phyloP scores from a whole-genome alignment of 2,888 invertebrate species.

The Parapristionchus giblindavisi region DNA sequence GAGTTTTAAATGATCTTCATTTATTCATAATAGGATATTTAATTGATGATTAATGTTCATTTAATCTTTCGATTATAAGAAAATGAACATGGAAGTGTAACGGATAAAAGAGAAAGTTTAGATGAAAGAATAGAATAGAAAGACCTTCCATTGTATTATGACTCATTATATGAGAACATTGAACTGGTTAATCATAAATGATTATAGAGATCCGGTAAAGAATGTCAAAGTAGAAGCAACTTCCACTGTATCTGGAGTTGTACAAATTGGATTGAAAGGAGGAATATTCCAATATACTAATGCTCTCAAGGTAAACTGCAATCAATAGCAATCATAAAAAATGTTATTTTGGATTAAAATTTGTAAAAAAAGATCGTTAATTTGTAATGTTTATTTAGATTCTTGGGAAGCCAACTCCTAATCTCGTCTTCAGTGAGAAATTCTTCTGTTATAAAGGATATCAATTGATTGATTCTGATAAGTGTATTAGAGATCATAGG shows the following conservation, averaged over 20 bases:
- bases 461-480: constrained; percentile 13
- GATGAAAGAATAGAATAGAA: not conserved
- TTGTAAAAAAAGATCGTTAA: not conserved
- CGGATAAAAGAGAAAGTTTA: not conserved
- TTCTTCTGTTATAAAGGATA: constrained; percentile 65
- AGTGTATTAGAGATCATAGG: constrained; percentile 33
- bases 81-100: not conserved
- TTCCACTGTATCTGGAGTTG: constrained; percentile 66
- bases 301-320: constrained; percentile 57
- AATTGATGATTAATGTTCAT: no score
- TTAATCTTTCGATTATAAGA: no score
- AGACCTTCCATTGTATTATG: no score
- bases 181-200: constrained; percentile 26
- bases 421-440: constrained; percentile 64
- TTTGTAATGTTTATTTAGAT: constrained; percentile 42
- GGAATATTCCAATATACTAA: constrained; percentile 69
- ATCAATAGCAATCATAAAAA: not conserved
- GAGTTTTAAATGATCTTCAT: no score
- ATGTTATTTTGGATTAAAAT: no score
- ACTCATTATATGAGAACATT: no score
- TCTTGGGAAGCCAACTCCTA: constrained; percentile 62
- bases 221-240: constrained; percentile 68
- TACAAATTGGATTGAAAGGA: constrained; percentile 67
- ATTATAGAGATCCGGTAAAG: constrained; percentile 64
- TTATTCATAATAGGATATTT: no score